Percentiles rank a stretch among this genome's conserved stretches.
Evolutionary conservation across 2,113 vertebrate genomes (phyloP).

Genomic region (Hippocampus barbouri): DNA sequence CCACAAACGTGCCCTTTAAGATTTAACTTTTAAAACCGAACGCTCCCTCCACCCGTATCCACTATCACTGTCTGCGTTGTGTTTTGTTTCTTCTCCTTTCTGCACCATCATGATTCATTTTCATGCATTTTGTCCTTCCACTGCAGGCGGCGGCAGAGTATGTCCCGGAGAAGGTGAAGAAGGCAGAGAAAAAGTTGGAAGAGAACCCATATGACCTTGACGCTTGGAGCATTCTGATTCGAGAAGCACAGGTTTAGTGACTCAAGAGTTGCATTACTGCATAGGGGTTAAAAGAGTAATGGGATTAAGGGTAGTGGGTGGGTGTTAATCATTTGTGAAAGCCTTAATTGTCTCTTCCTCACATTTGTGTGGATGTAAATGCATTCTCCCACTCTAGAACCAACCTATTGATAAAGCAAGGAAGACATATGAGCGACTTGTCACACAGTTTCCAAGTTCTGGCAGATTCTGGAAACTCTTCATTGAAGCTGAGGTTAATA

Average conservation of each 20-base stretch:
- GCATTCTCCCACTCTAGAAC: slow-evolving; percentile 94
- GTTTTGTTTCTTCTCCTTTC: neutral
- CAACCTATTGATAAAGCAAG: slow-evolving; percentile 99
- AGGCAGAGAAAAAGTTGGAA: slow-evolving; percentile 99
- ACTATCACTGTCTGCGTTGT: no score
- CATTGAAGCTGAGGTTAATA: slow-evolving; percentile 99
- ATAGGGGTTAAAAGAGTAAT: slow-evolving; percentile 69
- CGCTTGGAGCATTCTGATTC: slow-evolving; percentile 99
- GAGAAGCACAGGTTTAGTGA: slow-evolving; percentile 99
- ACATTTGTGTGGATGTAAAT: slow-evolving; percentile 82
- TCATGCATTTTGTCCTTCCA: slow-evolving; percentile 6
- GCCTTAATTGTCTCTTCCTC: slow-evolving; percentile 9
- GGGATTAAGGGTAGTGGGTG: slow-evolving; percentile 48
- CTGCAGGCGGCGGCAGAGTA: slow-evolving; percentile 88
- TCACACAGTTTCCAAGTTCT: slow-evolving; percentile 99
- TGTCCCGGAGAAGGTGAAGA: slow-evolving; percentile 99
- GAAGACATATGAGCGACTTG: slow-evolving; percentile 99
- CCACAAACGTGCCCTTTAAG: neutral
- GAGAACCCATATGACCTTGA: slow-evolving; percentile 99
- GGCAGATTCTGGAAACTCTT: slow-evolving; percentile 99
- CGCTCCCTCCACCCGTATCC: neutral
- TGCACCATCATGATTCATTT: slow-evolving; percentile 8
- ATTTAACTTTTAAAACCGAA: neutral
- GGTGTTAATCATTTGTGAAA: slow-evolving; percentile 16
- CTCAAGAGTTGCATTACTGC: slow-evolving; percentile 92